Base-by-base conservation (phyloP, 2,113 vertebrate genomes). In the Vimba vimba region DNA sequence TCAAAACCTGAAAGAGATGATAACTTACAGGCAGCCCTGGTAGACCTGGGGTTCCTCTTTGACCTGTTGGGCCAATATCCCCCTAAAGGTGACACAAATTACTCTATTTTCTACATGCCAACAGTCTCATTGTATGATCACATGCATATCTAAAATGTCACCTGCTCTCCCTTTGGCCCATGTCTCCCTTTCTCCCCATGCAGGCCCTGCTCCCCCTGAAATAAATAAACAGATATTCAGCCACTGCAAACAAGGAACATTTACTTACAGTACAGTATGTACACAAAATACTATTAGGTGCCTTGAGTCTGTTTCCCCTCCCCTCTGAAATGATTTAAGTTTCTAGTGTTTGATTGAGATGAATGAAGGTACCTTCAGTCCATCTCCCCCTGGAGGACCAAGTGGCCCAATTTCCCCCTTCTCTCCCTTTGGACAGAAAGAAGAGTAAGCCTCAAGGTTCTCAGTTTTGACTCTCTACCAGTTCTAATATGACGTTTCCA, bases 91-190 rank as follows among this genome's bases (percentile, higher is more conserved):
- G 83, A 36, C 82, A 55, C 76, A n/a, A 82, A 85, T 71, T 19
- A 68, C 8, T 50, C 21, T 25, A 17, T 57, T 57, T n/a, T 55
- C 11, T 68, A 52, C 27, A 36, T 36, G 17, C 12, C n/a, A 80
- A 33, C 10, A 36, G 8, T 82, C 27, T 23, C n/a, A 27, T 39
- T 47, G 12, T 59, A 21, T 6, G 19, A 36, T 27, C n/a, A 79
- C 23, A 9, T 17, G n/a, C 60, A 60, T 33, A 19, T 50, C 73
- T 33, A 60, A 79, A 25, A 78, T 76, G 6, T 84, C 90, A 97
- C 96, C 95, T 95, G 94, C 59, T 95, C 94, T 85, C 96, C 96
- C 77, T 96, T 96, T 21, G 87, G 62, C 45, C 96, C 96, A 0
- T 59, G 82, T 83, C 80, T 86, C 50, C 95, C 96, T 0, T 86